These are phyloP conservation scores for Cuniculus paca DNA, from an alignment of 2,797 vertebrate genomes.

Conservation along the genomic window DNA sequence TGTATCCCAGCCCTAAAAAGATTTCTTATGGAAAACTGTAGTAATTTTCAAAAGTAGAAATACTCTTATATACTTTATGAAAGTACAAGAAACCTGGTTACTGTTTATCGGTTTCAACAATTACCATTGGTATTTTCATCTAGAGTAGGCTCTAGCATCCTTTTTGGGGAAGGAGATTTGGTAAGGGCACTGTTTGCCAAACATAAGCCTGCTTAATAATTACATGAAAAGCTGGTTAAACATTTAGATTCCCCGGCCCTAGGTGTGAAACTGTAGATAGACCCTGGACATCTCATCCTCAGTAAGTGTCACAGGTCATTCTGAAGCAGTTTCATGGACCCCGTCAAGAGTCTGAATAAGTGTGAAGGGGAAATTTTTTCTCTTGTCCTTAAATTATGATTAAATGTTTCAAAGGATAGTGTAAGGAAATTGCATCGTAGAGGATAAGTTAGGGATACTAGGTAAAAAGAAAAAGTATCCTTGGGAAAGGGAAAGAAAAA, in stretches of 20 bases:
- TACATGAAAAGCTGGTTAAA: neutral
- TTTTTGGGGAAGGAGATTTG: neutral
- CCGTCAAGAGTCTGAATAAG: neutral
- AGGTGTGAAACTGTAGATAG: neutral
- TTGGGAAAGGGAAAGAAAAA: fast-evolving
- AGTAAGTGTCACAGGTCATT: neutral
- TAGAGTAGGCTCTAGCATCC: neutral
- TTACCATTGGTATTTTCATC: neutral
- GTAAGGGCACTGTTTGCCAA: neutral
- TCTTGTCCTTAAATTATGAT: neutral
- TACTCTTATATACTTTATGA: neutral
- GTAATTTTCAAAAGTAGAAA: constrained; percentile 21
- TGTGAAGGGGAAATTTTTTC: neutral
- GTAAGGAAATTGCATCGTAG: neutral
- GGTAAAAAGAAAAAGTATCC: neutral
- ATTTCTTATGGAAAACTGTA: constrained; percentile 40
- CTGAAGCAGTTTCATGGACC: neutral
- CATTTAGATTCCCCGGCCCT: neutral
- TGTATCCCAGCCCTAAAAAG: neutral
- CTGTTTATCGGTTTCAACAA: neutral
- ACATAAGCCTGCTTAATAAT: neutral
- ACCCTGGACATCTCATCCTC: neutral
- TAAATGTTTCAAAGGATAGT: neutral
- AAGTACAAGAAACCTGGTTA: neutral
- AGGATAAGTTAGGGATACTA: neutral